phyloP scores from a whole-genome alignment of 1,140 invertebrate species.

The Delia radicum region DNA sequence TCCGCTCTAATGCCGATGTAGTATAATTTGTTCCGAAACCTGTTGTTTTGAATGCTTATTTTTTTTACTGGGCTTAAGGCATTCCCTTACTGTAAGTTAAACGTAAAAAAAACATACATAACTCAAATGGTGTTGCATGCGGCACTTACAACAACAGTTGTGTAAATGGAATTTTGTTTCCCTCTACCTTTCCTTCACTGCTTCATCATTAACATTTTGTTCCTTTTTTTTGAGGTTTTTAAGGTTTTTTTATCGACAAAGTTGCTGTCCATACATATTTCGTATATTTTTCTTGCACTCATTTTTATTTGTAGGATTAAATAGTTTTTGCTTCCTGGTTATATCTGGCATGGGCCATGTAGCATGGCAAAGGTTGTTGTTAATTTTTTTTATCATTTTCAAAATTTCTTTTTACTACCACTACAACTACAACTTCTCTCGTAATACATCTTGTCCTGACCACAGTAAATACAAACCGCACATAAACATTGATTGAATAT shows the following conservation, averaged over 20 bases:
- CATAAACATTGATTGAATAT: slow-evolving; percentile 16
- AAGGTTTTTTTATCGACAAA: not conserved
- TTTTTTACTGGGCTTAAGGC: too few relatives aligned
- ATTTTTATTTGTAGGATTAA: not conserved
- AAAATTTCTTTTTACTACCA: not conserved
- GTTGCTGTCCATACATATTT: not conserved
- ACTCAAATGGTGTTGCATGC: too few relatives aligned
- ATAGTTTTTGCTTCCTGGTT: not conserved
- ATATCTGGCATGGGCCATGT: not conserved
- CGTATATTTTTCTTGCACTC: not conserved
- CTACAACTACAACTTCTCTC: not conserved
- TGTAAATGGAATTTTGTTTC: too few relatives aligned
- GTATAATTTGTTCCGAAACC: too few relatives aligned
- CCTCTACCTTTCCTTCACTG: too few relatives aligned
- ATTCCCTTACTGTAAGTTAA: too few relatives aligned
- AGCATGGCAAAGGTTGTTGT: not conserved
- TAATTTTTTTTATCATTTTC: not conserved
- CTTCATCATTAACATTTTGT: too few relatives aligned
- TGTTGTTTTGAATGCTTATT: too few relatives aligned
- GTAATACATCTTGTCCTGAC: not conserved
- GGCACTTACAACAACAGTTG: too few relatives aligned
- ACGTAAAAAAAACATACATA: too few relatives aligned
- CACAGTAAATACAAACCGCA: slow-evolving; percentile 16
- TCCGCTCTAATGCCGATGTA: too few relatives aligned
- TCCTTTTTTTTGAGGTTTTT: not conserved